Conservation (phyloP, 1,140 invertebrate genomes). For the Tetramorium parvispinum region DNA sequence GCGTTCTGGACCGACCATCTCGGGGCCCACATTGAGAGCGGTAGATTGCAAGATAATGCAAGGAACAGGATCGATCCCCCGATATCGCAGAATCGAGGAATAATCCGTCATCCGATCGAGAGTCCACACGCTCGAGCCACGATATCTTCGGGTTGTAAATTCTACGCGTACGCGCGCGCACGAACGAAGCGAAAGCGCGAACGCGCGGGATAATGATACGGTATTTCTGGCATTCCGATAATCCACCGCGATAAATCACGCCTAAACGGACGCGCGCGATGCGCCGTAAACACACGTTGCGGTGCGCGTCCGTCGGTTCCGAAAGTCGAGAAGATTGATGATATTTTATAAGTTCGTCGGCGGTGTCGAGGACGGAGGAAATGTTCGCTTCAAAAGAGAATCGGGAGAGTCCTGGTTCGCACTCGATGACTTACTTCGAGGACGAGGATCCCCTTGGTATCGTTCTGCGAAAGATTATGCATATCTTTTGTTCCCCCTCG, state of each 20-base stretch:
- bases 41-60: slow-evolving; percentile 19
- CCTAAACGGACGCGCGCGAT: slow-evolving; percentile 82
- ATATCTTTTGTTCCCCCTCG: background rate
- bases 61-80: slow-evolving; percentile 1
- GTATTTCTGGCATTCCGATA: slow-evolving; percentile 86
- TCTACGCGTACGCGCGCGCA: slow-evolving; percentile 42
- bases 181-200: slow-evolving; percentile 61
- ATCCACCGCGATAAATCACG: slow-evolving; percentile 85
- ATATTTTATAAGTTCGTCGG: slow-evolving; percentile 81
- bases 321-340: slow-evolving; percentile 77
- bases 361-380: slow-evolving; percentile 47
- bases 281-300: slow-evolving; percentile 84
- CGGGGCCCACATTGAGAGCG: background rate
- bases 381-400: background rate
- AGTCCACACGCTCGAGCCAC: slow-evolving; percentile 34
- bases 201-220: slow-evolving; percentile 83
- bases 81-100: slow-evolving; percentile 10
- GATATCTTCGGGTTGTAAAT: slow-evolving; percentile 66
- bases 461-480: background rate
- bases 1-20: background rate
- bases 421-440: slow-evolving; percentile 45
- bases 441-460: background rate
- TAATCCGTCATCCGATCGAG: slow-evolving; percentile 57
- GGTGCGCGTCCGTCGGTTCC: slow-evolving; percentile 62
- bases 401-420: background rate